Percentiles rank a stretch among this genome's conserved stretches.
These are phyloP conservation scores for Pangasianodon gigas DNA, from an alignment of 2,113 vertebrate species.

Conservation along the genomic window DNA sequence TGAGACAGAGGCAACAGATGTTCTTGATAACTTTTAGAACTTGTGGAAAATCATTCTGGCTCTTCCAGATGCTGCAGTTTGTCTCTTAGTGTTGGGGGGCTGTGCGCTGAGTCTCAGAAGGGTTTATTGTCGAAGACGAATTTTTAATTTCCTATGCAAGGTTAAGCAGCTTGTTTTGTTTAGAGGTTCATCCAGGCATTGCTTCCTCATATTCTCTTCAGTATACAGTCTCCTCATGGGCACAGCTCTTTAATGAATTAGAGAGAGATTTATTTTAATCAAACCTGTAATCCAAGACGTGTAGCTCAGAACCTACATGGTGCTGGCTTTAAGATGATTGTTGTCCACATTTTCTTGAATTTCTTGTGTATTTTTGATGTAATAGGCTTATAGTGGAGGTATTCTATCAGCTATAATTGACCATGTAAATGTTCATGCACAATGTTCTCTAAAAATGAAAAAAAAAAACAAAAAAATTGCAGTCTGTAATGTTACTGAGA, in stretches of 20 bases:
- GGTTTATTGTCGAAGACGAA: neutral
- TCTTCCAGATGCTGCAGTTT: constrained; percentile 49
- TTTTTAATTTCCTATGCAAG: neutral
- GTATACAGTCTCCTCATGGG: neutral
- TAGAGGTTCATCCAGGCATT: constrained; percentile 1
- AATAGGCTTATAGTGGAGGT: neutral
- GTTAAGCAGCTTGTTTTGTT: constrained; percentile 9
- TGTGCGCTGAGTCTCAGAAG: constrained; percentile 30
- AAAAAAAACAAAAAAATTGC: too few relatives aligned
- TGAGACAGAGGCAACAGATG: constrained; percentile 68
- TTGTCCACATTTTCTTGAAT: neutral
- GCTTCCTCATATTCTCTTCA: neutral
- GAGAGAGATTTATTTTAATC: neutral
- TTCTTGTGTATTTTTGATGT: neutral
- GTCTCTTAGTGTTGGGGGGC: constrained; percentile 46
- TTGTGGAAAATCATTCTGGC: constrained; percentile 48
- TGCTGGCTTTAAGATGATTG: neutral
- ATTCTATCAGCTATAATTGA: neutral
- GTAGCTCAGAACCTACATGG: neutral
- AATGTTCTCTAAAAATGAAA: neutral
- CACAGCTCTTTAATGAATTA: neutral
- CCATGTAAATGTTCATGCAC: neutral
- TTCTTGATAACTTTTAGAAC: constrained; percentile 64
- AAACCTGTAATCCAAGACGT: neutral
- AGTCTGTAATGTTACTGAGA: neutral